phyloP scores from a whole-genome alignment of 2,113 vertebrate genomes.

The Cottus gobio region DNA sequence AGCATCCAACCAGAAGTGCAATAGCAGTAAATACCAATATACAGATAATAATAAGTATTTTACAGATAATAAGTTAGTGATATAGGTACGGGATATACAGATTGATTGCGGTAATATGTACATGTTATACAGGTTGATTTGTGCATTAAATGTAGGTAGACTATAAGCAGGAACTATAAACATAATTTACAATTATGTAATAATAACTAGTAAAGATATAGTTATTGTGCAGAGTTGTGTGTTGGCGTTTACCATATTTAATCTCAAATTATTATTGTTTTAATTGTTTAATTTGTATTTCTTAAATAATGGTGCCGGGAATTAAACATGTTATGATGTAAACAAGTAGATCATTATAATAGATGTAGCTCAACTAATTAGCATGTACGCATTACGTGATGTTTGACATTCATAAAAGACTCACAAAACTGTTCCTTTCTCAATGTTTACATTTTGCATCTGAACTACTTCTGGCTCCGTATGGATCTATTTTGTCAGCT shows the following conservation, averaged over 20 bases:
- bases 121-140: too few species aligned
- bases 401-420: background rate
- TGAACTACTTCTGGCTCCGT: constrained; percentile 55
- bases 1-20: too few species aligned
- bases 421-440: background rate
- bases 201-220: too few species aligned
- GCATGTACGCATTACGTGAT: background rate
- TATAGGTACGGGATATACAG: too few species aligned
- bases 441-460: constrained; percentile 60
- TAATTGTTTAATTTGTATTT: background rate
- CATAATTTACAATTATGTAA: too few species aligned
- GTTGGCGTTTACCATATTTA: background rate
- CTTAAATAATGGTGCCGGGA: background rate
- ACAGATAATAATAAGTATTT: too few species aligned
- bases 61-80: too few species aligned
- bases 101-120: too few species aligned
- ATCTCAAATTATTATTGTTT: too few species aligned
- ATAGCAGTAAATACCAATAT: too few species aligned
- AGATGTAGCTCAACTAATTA: background rate
- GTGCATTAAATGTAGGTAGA: too few species aligned
- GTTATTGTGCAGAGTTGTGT: background rate
- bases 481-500: constrained; percentile 34
- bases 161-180: too few species aligned
- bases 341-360: background rate
- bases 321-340: background rate